Conservation (phyloP, 2,797 vertebrate species). For the Gymnothorax javanicus region DNA sequence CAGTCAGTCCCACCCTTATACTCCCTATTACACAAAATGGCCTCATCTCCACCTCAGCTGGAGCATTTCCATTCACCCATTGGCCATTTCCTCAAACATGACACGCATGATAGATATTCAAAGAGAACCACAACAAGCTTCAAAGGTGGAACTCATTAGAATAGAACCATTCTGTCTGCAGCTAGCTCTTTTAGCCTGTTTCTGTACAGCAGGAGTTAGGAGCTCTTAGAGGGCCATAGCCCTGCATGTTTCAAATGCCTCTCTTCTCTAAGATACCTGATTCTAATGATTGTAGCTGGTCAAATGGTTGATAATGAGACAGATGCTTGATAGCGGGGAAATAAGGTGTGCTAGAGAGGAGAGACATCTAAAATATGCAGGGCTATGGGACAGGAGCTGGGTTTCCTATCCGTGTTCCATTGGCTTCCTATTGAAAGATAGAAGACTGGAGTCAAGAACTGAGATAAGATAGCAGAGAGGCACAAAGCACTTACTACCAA, state of each 20-base stretch:
- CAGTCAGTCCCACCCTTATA: background rate
- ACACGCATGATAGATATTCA: background rate
- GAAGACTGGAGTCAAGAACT: conserved; percentile 15
- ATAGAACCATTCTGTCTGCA: conserved; percentile 41
- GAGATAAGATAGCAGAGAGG: background rate
- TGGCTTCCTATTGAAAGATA: conserved; percentile 20
- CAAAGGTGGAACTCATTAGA: background rate
- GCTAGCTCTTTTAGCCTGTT: background rate
- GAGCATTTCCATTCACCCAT: background rate
- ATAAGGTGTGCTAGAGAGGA: too few species aligned
- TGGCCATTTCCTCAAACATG: background rate
- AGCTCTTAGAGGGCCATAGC: background rate
- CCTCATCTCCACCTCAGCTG: background rate
- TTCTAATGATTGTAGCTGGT: too few species aligned
- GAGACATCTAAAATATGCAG: too few species aligned
- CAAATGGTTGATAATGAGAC: too few species aligned
- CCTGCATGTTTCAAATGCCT: too few species aligned
- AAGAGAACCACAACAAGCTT: background rate
- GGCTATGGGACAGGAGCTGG: too few species aligned
- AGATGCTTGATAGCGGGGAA: too few species aligned
- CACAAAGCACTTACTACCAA: background rate
- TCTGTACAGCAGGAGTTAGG: background rate
- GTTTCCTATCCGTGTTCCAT: too few species aligned
- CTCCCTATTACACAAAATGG: background rate
- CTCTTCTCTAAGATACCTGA: too few species aligned